A percentile compares a stretch with the other conserved stretches of the same genome.
phyloP scores from a whole-genome alignment of 2,888 invertebrate genomes.

The Pristionchus entomophagus region DNA sequence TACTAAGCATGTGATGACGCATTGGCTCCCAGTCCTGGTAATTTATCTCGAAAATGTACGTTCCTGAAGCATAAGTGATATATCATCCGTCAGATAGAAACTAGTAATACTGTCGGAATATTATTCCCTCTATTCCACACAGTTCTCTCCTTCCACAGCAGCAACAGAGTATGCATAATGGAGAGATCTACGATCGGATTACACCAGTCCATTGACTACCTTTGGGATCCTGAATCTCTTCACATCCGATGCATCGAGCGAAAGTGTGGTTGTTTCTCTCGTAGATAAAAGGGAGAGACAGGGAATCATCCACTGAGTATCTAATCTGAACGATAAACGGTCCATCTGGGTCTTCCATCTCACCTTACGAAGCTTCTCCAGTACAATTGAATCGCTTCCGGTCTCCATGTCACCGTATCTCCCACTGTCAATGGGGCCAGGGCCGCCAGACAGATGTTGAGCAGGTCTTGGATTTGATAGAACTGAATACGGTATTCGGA shows the following conservation, averaged over 20 bases:
- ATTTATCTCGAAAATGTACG: constrained; percentile 68
- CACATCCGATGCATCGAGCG: constrained; percentile 70
- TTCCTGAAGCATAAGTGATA: constrained; percentile 49
- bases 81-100: too few species aligned
- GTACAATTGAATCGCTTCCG: constrained; percentile 67
- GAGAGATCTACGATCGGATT: too few species aligned
- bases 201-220: too few species aligned
- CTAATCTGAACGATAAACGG: not conserved
- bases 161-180: too few species aligned
- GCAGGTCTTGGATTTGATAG: constrained; percentile 62
- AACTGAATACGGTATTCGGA: constrained; percentile 63
- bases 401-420: constrained; percentile 64
- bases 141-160: too few species aligned
- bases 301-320: constrained; percentile 64
- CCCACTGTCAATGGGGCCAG: constrained; percentile 53
- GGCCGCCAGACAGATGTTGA: constrained; percentile 58
- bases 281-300: constrained; percentile 69
- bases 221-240: constrained; percentile 71
- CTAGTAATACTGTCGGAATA: too few species aligned
- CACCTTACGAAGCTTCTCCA: constrained; percentile 68
- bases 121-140: too few species aligned
- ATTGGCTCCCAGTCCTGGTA: constrained; percentile 69
- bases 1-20: constrained; percentile 68
- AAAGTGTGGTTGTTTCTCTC: constrained; percentile 70
- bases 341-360: too few species aligned